Percentiles rank a stretch among this genome's conserved stretches.
These are phyloP conservation scores for Andrena hattorfiana DNA, from an alignment of 2,888 invertebrate genomes.

Conservation along the genomic window DNA sequence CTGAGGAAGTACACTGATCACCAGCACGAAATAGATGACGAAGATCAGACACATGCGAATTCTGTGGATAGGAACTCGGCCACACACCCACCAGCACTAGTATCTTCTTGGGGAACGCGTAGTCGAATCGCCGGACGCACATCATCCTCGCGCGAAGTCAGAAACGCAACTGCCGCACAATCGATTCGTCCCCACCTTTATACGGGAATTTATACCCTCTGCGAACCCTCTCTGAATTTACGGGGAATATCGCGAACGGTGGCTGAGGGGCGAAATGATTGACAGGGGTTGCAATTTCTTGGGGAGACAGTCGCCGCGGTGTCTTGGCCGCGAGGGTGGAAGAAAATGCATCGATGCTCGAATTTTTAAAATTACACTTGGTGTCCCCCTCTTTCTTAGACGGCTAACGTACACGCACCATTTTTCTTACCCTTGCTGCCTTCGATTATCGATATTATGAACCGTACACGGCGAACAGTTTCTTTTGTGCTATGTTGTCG, in stretches of 20 bases:
- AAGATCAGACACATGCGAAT: background rate
- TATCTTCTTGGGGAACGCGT: background rate
- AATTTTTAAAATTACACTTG: background rate
- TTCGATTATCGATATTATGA: background rate
- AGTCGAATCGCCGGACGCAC: background rate
- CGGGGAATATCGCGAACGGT: background rate
- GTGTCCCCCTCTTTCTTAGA: background rate
- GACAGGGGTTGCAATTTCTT: constrained; percentile 20
- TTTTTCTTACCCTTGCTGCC: too few relatives aligned
- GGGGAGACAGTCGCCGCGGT: background rate
- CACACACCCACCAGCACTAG: background rate
- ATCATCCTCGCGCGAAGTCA: constrained; percentile 6
- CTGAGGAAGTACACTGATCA: background rate
- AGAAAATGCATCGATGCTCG: background rate
- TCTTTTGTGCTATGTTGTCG: too few relatives aligned
- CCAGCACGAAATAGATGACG: background rate
- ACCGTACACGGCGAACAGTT: too few relatives aligned
- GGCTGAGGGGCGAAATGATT: constrained; percentile 12
- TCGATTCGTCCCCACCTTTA: constrained; percentile 12
- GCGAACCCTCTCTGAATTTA: background rate
- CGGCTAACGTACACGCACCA: background rate
- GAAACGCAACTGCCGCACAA: background rate
- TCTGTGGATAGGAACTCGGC: background rate
- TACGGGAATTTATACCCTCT: background rate
- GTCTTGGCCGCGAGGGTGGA: background rate